Evolutionary conservation across 1,140 invertebrate genomes (phyloP).

Genomic region (Apocrypta bakeri): DNA sequence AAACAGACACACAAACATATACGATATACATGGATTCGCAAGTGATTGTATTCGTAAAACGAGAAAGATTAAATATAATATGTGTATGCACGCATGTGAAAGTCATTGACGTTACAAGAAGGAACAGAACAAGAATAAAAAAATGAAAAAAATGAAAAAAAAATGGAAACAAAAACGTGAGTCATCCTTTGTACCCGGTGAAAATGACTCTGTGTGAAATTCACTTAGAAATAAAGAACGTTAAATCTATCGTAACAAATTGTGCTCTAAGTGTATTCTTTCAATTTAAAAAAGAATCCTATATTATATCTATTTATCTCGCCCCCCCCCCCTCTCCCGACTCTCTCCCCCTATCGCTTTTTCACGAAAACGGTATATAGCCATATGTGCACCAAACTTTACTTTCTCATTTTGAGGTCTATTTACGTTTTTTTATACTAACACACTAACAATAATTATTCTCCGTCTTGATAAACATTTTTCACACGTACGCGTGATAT

Average conservation of each 20-base stretch:
- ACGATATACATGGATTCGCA: background rate
- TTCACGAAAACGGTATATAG: no score
- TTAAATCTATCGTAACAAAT: constrained; percentile 1
- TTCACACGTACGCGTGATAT: no score
- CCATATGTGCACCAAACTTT: no score
- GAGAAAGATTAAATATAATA: constrained; percentile 30
- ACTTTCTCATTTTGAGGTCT: no score
- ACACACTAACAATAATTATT: no score
- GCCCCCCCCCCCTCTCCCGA: no score
- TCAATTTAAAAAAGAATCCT: background rate
- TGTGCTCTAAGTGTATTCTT: no score
- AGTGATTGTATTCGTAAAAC: constrained; percentile 36
- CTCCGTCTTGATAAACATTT: no score
- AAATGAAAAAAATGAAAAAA: constrained; percentile 1
- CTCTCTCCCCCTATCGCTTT: no score
- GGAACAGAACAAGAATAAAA: background rate
- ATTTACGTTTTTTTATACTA: no score
- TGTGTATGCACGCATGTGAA: constrained; percentile 27
- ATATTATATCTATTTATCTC: no score
- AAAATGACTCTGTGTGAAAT: constrained; percentile 17
- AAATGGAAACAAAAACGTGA: background rate
- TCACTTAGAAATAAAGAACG: constrained; percentile 11
- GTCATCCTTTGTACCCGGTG: constrained; percentile 9
- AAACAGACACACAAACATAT: background rate
- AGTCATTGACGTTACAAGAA: constrained; percentile 38